phyloP scores from a whole-genome alignment of 2,797 vertebrate species.

The Bucorvus abyssinicus region DNA sequence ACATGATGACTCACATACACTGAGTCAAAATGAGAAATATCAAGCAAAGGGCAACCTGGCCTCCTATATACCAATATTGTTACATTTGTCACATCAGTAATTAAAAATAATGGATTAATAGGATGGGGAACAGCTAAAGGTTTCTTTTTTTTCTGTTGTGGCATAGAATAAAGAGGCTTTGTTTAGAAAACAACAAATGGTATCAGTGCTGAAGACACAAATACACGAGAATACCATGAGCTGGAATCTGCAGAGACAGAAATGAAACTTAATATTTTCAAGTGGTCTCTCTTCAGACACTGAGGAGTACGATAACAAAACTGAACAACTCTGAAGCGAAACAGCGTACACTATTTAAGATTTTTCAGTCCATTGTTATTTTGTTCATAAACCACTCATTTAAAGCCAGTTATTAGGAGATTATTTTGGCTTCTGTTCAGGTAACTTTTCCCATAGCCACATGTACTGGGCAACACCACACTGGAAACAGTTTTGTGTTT shows the following conservation, averaged over 20 bases:
- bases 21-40: background rate
- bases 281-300: background rate
- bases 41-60: background rate
- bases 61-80: background rate
- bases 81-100: background rate
- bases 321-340: background rate
- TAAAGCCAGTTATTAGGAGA: background rate
- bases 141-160: background rate
- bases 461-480: background rate
- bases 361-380: background rate
- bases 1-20: background rate
- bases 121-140: background rate
- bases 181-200: background rate
- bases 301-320: background rate
- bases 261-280: background rate
- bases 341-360: background rate
- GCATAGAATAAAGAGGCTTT: background rate
- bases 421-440: background rate
- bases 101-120: background rate
- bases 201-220: background rate
- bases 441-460: background rate
- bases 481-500: slow-evolving; percentile 4
- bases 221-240: background rate
- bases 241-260: background rate
- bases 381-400: background rate